phyloP scores from a whole-genome alignment of 1,140 invertebrate species.

The Adoxophyes honmai region DNA sequence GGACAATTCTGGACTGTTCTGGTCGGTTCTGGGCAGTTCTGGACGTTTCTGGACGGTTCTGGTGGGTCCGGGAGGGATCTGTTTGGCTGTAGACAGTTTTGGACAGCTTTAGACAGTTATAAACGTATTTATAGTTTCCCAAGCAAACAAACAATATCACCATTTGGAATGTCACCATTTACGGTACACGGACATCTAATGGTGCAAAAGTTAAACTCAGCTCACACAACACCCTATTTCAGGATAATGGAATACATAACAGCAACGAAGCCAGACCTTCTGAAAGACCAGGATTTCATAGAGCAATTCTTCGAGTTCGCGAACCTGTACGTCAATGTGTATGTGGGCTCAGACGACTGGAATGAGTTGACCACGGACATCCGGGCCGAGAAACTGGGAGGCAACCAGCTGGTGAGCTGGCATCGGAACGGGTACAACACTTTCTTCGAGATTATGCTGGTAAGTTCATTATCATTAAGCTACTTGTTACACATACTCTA shows the following conservation, averaged over 20 bases:
- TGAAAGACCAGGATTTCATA: constrained; percentile 43
- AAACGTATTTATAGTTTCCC: no score
- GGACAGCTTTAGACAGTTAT: no score
- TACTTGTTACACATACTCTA: no score
- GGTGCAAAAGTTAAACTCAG: neutral
- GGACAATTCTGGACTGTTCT: no score
- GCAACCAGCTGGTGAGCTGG: constrained; percentile 15
- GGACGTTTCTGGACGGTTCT: no score
- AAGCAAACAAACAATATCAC: no score
- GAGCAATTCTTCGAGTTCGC: constrained; percentile 28
- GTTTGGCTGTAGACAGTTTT: no score
- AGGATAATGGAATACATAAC: constrained; percentile 28
- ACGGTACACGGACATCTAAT: no score
- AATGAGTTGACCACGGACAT: constrained; percentile 13
- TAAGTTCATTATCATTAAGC: neutral
- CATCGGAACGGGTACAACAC: constrained; percentile 18
- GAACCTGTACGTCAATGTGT: constrained; percentile 13
- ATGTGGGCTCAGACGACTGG: constrained; percentile 17
- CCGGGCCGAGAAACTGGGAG: constrained; percentile 2
- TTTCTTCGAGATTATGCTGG: constrained; percentile 18
- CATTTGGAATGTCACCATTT: no score
- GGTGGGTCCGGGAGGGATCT: no score
- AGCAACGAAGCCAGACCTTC: no score
- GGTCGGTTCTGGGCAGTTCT: no score
- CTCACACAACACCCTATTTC: constrained; percentile 9